Percentiles rank a stretch among this genome's conserved stretches.
Conservation (phyloP, 2,797 vertebrate genomes). For the Sebastes elongatus region DNA sequence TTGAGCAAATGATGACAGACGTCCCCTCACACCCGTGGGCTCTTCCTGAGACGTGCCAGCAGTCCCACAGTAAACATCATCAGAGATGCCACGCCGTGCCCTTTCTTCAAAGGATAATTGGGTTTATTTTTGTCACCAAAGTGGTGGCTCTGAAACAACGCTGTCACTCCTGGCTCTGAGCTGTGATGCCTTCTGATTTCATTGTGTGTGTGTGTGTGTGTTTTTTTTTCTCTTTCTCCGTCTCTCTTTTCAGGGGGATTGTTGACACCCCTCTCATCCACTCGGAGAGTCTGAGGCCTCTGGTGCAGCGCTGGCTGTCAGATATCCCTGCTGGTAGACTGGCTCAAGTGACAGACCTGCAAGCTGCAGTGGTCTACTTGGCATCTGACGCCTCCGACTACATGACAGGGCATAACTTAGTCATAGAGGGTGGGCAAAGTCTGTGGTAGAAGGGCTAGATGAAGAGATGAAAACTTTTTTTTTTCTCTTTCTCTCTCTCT, state of each 20-base stretch:
- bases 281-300: slow-evolving; percentile 84
- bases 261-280: slow-evolving; percentile 90
- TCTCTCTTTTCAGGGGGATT: slow-evolving; percentile 84
- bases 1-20: slow-evolving; percentile 53
- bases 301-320: slow-evolving; percentile 87
- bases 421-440: slow-evolving; percentile 91
- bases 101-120: slow-evolving; percentile 79
- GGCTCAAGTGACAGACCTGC: slow-evolving; percentile 90
- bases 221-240: slow-evolving; percentile 25
- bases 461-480: slow-evolving; percentile 57
- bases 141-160: slow-evolving; percentile 75
- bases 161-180: slow-evolving; percentile 81
- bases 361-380: slow-evolving; percentile 89
- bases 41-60: slow-evolving; percentile 56
- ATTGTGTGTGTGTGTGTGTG: slow-evolving; percentile 34
- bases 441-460: slow-evolving; percentile 81
- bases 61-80: slow-evolving; percentile 70
- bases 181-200: slow-evolving; percentile 81
- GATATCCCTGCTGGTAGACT: slow-evolving; percentile 89
- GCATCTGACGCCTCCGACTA: slow-evolving; percentile 89
- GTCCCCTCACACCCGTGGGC: slow-evolving; percentile 35
- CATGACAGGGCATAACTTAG: slow-evolving; percentile 93
- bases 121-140: slow-evolving; percentile 82
- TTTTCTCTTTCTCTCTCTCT: background rate
- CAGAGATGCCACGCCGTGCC: slow-evolving; percentile 61